Conservation (phyloP, 2,888 invertebrate genomes). For the Lepidocyrtinus sp. region DNA sequence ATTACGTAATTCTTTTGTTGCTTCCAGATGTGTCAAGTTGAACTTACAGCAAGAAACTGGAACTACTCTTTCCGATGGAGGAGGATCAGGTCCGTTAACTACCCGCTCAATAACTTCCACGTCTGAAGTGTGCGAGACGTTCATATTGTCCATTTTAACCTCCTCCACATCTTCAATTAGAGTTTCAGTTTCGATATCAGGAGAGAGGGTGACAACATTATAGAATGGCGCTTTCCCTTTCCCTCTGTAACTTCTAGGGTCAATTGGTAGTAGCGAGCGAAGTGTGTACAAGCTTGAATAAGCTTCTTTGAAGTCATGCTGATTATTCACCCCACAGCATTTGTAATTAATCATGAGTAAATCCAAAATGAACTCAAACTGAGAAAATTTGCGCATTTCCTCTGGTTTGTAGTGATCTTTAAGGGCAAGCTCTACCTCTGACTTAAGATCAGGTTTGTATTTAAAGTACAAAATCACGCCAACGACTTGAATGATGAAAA, state of each 20-base stretch:
- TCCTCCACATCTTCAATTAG: slow-evolving; percentile 9
- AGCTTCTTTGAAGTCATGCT: slow-evolving; percentile 44
- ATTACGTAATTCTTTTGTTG: slow-evolving; percentile 23
- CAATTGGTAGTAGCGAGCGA: slow-evolving; percentile 33
- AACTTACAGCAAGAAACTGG: slow-evolving; percentile 50
- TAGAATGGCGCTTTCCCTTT: neutral
- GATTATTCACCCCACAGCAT: slow-evolving; percentile 48
- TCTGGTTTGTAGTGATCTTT: slow-evolving; percentile 38
- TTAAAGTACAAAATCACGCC: slow-evolving; percentile 36
- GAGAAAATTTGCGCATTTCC: slow-evolving; percentile 34
- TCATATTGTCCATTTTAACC: neutral
- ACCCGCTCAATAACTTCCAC: slow-evolving; percentile 25
- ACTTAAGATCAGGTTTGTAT: slow-evolving; percentile 44
- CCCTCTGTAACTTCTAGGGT: slow-evolving; percentile 22
- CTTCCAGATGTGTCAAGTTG: slow-evolving; percentile 31
- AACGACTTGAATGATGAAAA: slow-evolving; percentile 21
- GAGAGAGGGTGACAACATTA: neutral
- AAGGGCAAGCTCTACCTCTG: slow-evolving; percentile 28
- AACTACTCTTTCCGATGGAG: slow-evolving; percentile 26
- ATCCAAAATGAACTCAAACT: slow-evolving; percentile 50
- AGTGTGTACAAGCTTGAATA: slow-evolving; percentile 39
- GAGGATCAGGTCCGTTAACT: slow-evolving; percentile 15
- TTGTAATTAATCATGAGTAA: slow-evolving; percentile 49
- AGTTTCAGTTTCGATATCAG: too few relatives aligned
- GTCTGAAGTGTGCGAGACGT: neutral